Percentiles rank a stretch among this genome's conserved stretches.
phyloP scores from a whole-genome alignment of 1,140 invertebrate species.

The Bombus turneri region DNA sequence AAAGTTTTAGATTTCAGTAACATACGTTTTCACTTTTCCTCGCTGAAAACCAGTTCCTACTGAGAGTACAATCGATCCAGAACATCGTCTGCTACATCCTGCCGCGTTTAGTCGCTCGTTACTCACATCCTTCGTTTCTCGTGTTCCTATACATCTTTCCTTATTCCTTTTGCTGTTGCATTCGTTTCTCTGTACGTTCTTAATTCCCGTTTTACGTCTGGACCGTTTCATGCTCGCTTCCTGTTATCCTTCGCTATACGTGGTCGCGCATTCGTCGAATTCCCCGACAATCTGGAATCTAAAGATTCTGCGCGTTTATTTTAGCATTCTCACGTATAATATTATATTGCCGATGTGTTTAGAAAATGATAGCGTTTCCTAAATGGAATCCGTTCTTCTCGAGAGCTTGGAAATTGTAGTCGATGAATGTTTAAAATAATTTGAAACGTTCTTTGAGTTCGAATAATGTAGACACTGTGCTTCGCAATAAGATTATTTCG shows the following conservation, averaged over 20 bases:
- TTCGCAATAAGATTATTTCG: too few species aligned
- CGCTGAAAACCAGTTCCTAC: constrained; percentile 51
- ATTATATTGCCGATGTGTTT: neutral
- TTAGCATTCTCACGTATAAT: neutral
- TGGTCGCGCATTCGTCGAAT: constrained; percentile 6
- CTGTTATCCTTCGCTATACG: constrained; percentile 33
- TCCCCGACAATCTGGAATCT: neutral
- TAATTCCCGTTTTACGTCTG: constrained; percentile 20
- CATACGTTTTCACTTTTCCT: constrained; percentile 37
- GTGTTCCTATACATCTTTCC: neutral
- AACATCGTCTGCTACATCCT: constrained; percentile 22
- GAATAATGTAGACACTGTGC: too few species aligned
- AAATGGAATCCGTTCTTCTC: neutral
- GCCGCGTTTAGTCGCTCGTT: constrained; percentile 42
- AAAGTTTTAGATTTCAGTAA: neutral
- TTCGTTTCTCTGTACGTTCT: neutral
- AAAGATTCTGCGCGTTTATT: neutral
- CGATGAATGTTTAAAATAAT: neutral
- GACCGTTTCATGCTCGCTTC: constrained; percentile 25
- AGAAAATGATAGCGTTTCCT: neutral
- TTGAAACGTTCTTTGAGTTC: neutral
- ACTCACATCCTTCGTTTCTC: constrained; percentile 39
- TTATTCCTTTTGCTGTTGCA: too few species aligned
- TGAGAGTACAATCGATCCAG: constrained; percentile 10
- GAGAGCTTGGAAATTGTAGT: neutral